Conservation (phyloP, 1,140 invertebrate species). For the Melanaphis sacchari region DNA sequence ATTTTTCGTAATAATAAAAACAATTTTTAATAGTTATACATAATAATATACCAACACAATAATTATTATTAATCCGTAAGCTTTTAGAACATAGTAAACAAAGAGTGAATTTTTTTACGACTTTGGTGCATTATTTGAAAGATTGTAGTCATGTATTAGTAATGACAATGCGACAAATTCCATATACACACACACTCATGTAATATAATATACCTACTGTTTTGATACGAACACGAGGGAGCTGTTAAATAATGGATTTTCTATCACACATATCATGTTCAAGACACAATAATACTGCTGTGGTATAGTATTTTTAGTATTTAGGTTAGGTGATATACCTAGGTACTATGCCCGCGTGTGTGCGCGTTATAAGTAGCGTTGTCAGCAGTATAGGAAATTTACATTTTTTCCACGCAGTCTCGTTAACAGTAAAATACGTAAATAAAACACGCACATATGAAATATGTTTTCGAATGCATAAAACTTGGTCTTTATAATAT, state of each 20-base stretch:
- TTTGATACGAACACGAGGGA: neutral
- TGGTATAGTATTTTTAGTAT: neutral
- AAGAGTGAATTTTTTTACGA: neutral
- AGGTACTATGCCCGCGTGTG: too few relatives aligned
- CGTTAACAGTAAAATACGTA: neutral
- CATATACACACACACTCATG: neutral
- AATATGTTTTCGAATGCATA: neutral
- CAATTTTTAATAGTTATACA: neutral
- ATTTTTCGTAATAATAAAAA: neutral
- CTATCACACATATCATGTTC: neutral
- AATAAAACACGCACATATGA: neutral
- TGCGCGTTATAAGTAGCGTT: neutral
- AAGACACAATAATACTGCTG: neutral
- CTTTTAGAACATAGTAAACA: neutral
- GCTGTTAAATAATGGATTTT: conserved; percentile 12
- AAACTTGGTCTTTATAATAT: neutral
- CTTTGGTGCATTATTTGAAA: neutral
- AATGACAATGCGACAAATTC: neutral
- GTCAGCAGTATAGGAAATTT: neutral
- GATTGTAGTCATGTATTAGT: neutral
- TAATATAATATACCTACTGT: neutral
- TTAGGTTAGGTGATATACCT: neutral
- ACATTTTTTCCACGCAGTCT: neutral
- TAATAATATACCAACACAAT: neutral
- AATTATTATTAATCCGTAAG: neutral